These are phyloP conservation scores for Hyposmocoma kahamanoa DNA, from an alignment of 1,140 invertebrate species.

Conservation along the genomic window DNA sequence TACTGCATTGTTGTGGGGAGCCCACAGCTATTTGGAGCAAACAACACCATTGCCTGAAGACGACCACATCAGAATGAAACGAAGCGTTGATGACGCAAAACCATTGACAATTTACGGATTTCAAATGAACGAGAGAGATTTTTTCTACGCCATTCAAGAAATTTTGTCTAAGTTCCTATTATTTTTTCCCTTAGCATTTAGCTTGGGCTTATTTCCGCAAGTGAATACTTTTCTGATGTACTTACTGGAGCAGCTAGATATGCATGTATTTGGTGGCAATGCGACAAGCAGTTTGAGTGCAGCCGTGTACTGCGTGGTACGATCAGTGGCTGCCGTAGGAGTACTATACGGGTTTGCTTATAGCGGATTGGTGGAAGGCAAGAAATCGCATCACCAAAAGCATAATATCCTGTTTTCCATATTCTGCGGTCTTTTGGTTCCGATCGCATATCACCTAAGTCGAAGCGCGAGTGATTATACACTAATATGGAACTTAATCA, in stretches of 20 bases:
- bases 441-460: conserved; percentile 94
- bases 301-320: conserved; percentile 87
- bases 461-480: conserved; percentile 92
- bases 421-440: conserved; percentile 92
- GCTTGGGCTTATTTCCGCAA: conserved; percentile 95
- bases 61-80: conserved; percentile 36
- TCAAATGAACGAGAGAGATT: conserved; percentile 79
- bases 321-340: conserved; percentile 86
- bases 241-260: conserved; percentile 95
- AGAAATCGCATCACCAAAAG: conserved; percentile 86
- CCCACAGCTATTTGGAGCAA: conserved; percentile 76
- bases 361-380: conserved; percentile 84
- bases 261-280: conserved; percentile 98
- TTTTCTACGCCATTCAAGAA: conserved; percentile 82
- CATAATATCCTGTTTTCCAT: conserved; percentile 91
- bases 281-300: conserved; percentile 92
- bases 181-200: conserved; percentile 95
- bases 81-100: conserved; percentile 38
- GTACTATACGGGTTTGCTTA: conserved; percentile 94
- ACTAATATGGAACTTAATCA: conserved; percentile 91
- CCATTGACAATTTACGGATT: conserved; percentile 84
- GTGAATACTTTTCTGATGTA: conserved; percentile 98
- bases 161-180: conserved; percentile 87
- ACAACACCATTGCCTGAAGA: conserved; percentile 38
- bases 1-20: conserved; percentile 81